Percentiles rank a stretch among this genome's conserved stretches.
Conservation (phyloP, 1,140 invertebrate genomes). For the Eufriesea mexicana region DNA sequence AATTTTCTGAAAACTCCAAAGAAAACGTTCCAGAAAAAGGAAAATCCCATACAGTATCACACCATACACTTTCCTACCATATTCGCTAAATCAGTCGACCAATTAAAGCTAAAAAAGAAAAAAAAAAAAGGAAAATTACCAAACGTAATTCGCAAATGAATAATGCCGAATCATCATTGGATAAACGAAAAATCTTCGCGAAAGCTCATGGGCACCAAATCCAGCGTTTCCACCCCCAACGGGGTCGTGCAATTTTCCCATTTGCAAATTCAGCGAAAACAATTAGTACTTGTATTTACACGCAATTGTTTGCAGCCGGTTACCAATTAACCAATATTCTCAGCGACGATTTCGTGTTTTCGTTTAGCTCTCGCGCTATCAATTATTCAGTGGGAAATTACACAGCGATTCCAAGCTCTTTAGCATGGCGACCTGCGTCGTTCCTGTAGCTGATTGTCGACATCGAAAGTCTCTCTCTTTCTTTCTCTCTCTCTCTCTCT, state of each 20-base stretch:
- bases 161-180: too few species aligned
- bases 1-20: too few species aligned
- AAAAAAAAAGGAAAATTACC: too few species aligned
- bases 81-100: too few species aligned
- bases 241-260: background rate
- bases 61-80: too few species aligned
- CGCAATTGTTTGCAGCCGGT: slow-evolving; percentile 5
- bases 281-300: background rate
- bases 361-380: background rate
- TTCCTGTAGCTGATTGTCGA: background rate
- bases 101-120: too few species aligned
- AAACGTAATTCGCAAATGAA: too few species aligned
- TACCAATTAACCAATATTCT: slow-evolving; percentile 19
- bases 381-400: background rate
- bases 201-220: background rate
- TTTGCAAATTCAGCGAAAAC: slow-evolving; percentile 22
- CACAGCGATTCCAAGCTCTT: background rate
- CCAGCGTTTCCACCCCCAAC: too few species aligned
- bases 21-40: too few species aligned
- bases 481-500: background rate
- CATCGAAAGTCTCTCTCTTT: background rate
- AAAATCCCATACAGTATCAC: too few species aligned
- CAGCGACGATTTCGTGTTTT: background rate
- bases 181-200: background rate
- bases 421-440: background rate